Base-by-base conservation (phyloP, 2,113 vertebrate species). In the Sinosuthora webbiana region DNA sequence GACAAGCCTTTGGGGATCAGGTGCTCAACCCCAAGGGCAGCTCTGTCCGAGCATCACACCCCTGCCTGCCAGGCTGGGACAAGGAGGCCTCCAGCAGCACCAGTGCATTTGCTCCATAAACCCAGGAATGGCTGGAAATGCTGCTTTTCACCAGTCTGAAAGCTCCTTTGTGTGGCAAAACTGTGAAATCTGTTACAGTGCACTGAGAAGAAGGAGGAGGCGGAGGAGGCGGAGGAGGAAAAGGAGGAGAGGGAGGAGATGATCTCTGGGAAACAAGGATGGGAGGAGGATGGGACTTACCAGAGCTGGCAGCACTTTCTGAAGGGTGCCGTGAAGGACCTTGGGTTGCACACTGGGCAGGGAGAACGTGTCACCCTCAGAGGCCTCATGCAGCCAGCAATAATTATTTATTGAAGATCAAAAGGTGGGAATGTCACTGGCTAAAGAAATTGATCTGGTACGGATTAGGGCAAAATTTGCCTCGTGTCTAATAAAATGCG, bases 281-380 rank as follows among this genome's bases (percentile, higher is more conserved):
- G n/a, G 62, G 50, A 50, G 25, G 44, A 30, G 37, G 42, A 49
- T 17, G 1, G 2, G 35, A 96, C 95, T 97, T 55, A 95, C 52
- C 97, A 97, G 53, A 53, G 35, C 50, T 5, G 95, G 97, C 65
- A 98, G 91, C 52, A 95, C 57, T 68, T 96, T 98, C 73, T 78
- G 92, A 21, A 98, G 96, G 31, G 91, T 98, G 86, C 80, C 91
- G 53, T 96, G 78, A 95, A 98, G 55, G 87, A 97, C 97, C 74
- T 91, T 97, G 69, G 78, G 97, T 28, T 94, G 37, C 92, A 85
- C 10, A 0, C 95, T 97, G 77, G 84, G 83, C 71, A 87, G 55
- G 59, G 35, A 45, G 22, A 71, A 13, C 52, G 19, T 0, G 0
- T 47, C 53, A 60, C 64, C 62, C 20, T 28, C 37, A 14, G 21